Conservation (phyloP, 1,140 invertebrate genomes). For the Zaprionus gabonicus region DNA sequence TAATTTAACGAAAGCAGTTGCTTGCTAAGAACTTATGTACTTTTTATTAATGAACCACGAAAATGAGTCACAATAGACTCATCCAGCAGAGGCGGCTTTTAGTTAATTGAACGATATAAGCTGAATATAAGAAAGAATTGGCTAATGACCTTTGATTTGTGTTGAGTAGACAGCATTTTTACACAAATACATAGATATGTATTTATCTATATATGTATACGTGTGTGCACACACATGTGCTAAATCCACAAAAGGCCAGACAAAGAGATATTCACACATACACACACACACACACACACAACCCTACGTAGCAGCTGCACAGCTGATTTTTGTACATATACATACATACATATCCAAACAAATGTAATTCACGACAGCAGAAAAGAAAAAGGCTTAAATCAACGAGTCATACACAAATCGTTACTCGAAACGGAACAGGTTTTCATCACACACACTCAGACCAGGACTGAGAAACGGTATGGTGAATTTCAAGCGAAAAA, state of each 20-base stretch:
- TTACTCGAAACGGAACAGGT: slow-evolving; percentile 34
- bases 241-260: slow-evolving; percentile 50
- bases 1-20: slow-evolving; percentile 12
- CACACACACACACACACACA: slow-evolving; percentile 38
- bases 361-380: slow-evolving; percentile 33
- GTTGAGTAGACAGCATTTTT: slow-evolving; percentile 23
- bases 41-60: slow-evolving; percentile 22
- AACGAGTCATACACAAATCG: slow-evolving; percentile 19
- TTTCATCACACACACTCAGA: slow-evolving; percentile 8
- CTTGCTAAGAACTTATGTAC: background rate
- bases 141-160: slow-evolving; percentile 52
- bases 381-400: slow-evolving; percentile 32
- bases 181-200: slow-evolving; percentile 13
- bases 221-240: slow-evolving; percentile 14
- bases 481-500: slow-evolving; percentile 28
- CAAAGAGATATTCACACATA: slow-evolving; percentile 59
- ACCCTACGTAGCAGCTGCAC: slow-evolving; percentile 46
- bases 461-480: background rate
- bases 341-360: slow-evolving; percentile 16
- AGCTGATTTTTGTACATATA: slow-evolving; percentile 67
- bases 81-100: slow-evolving; percentile 13
- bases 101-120: slow-evolving; percentile 22
- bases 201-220: slow-evolving; percentile 8
- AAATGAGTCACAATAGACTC: slow-evolving; percentile 9
- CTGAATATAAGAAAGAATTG: slow-evolving; percentile 35